Percentiles rank a stretch among this genome's conserved stretches.
Conservation (phyloP, 2,797 vertebrate species). For the Ataeniobius toweri region DNA sequence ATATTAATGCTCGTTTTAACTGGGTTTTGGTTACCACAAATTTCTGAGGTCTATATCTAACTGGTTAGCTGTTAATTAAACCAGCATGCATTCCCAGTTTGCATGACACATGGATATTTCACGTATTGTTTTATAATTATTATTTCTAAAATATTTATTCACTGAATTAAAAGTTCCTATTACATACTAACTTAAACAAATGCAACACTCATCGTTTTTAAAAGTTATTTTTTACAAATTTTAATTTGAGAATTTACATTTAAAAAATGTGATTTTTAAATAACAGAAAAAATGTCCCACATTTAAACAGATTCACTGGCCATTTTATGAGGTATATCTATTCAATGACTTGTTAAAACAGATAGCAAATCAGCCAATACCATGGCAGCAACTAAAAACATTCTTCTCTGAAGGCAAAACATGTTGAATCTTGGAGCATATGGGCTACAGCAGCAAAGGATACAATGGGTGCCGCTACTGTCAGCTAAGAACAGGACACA, state of each 20-base stretch:
- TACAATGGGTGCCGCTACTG: too few species aligned
- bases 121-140: too few species aligned
- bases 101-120: neutral
- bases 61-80: neutral
- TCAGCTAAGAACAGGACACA: too few species aligned
- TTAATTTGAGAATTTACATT: neutral
- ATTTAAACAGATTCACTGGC: neutral
- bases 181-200: too few species aligned
- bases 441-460: too few species aligned
- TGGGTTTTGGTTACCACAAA: neutral
- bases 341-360: neutral
- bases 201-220: too few species aligned
- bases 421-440: too few species aligned
- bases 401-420: too few species aligned
- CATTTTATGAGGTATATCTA: neutral
- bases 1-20: neutral
- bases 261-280: neutral
- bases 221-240: neutral
- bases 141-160: too few species aligned
- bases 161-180: too few species aligned
- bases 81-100: neutral
- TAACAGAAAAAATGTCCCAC: neutral
- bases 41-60: neutral
- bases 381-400: neutral
- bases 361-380: neutral